phyloP scores from a whole-genome alignment of 1,140 invertebrate genomes.

The Drosophila bipectinata region DNA sequence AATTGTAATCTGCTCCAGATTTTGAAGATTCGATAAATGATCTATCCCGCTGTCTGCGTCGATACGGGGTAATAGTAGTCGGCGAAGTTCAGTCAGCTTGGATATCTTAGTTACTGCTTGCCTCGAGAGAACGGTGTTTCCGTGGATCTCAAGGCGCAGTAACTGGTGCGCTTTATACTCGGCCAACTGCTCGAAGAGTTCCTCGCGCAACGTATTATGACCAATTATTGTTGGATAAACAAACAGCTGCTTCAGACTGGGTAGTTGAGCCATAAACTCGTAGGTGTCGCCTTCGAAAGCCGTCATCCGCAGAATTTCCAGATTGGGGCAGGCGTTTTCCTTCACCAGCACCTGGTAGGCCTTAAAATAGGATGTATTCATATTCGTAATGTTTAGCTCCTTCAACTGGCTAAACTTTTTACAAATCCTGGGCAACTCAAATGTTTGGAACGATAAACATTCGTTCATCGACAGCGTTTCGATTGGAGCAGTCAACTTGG shows the following conservation, averaged over 20 bases:
- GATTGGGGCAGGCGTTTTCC: background rate
- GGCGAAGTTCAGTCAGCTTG: slow-evolving; percentile 14
- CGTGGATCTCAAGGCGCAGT: slow-evolving; percentile 29
- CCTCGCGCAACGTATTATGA: background rate
- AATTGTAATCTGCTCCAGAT: slow-evolving; percentile 39
- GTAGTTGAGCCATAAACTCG: slow-evolving; percentile 49
- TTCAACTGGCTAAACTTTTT: slow-evolving; percentile 19
- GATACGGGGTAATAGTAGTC: slow-evolving; percentile 10
- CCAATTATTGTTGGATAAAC: background rate
- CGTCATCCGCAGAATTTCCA: slow-evolving; percentile 36
- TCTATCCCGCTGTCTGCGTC: background rate
- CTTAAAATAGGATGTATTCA: background rate
- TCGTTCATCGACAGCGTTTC: slow-evolving; percentile 26
- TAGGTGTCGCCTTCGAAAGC: background rate
- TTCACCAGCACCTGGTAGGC: background rate
- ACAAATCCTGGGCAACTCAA: background rate
- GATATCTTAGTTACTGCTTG: slow-evolving; percentile 3
- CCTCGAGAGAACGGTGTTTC: background rate
- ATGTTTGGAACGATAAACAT: background rate
- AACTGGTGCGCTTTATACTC: slow-evolving; percentile 26
- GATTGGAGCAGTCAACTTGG: slow-evolving; percentile 18
- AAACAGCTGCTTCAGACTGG: slow-evolving; percentile 33
- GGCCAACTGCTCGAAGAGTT: slow-evolving; percentile 25
- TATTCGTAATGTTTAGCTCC: slow-evolving; percentile 22
- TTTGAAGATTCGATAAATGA: background rate